Conservation (phyloP, 2,113 vertebrate genomes). For the Choloepus hoffmanni region DNA sequence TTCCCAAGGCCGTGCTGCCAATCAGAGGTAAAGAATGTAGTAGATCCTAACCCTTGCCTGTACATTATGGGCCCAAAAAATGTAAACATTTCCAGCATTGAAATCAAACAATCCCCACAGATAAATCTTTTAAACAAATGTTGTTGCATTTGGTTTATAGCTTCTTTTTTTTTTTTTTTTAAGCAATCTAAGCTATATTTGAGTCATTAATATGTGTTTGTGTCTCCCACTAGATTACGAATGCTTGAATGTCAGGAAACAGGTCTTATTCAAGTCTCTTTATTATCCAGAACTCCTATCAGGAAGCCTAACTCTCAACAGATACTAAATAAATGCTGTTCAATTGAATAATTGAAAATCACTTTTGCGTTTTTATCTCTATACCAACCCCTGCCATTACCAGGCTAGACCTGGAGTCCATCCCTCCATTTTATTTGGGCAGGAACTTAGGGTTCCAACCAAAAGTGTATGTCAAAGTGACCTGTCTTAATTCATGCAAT, state of each 20-base stretch:
- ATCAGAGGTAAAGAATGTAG: not conserved
- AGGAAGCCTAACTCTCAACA: not conserved
- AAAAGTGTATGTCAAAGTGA: not conserved
- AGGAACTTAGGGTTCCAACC: not conserved
- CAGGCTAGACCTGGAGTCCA: not conserved
- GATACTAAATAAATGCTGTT: not conserved
- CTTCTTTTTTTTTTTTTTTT: conserved; percentile 14
- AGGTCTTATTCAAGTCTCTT: not conserved
- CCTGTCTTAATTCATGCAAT: not conserved
- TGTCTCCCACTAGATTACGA: conserved; percentile 15
- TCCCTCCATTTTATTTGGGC: not conserved
- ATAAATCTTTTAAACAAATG: not conserved
- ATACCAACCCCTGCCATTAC: not conserved
- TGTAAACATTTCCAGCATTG: not conserved
- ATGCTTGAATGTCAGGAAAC: not conserved
- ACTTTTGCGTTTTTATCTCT: not conserved
- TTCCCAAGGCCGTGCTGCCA: not conserved
- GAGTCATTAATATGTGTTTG: not conserved
- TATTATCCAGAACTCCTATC: not conserved
- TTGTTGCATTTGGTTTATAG: not conserved
- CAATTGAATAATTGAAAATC: not conserved
- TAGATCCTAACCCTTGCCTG: not conserved
- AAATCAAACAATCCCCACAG: not conserved
- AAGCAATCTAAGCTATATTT: not conserved
- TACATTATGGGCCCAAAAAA: not conserved